Evolutionary conservation across 2,888 invertebrate species (phyloP), one percentile per base, ranked within the genome.

Genomic region (Apeira syringaria): DNA sequence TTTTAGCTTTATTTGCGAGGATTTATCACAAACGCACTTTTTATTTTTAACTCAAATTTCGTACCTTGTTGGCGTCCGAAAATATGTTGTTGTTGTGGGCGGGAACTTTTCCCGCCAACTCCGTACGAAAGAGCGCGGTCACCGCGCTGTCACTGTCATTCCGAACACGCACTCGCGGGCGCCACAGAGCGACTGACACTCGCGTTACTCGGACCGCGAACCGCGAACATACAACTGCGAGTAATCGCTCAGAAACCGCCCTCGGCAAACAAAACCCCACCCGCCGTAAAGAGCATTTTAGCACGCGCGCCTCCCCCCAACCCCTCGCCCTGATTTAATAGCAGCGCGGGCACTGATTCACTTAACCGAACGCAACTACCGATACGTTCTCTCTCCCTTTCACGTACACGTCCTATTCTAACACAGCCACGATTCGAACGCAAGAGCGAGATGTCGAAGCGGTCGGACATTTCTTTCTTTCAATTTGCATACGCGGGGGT

Each of bases 261-360:
- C 86, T 87, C 86, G 71, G 71, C 83, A 82, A 86, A 87, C 85
- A 86, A 81, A 86, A 88, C 88, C 89, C 88, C 88, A 83, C 89
- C 87, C 83, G 80, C 73, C 71, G 74, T 82, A 81, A 83, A 84
- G 81, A 85, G 79, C 85, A 85, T 86, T 88, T 88, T 88, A 82
- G 85, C 87, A 77, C 77, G 76, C 80, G 75, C 78, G 61, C 72
- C 73, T 78, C 77, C 78, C 69, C 76, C 77, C 66, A 76, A 5
- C 35, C 33, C 83, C 84, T 80, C 84, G 80, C 75, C 79, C 78
- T 88, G 88, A 89, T 89, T 89, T 88, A 88, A 88, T 88, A 89
- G 82, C 86, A 73, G 81, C 85, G 85, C 85, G 86, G 88, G 88
- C 89, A 87, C 88, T 88, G 89, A 89, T 89, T 89, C 89, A 89